These are phyloP conservation scores for Porites lobata DNA, from an alignment of 92 coral and sea anemone genomes.

Conservation along the genomic window DNA sequence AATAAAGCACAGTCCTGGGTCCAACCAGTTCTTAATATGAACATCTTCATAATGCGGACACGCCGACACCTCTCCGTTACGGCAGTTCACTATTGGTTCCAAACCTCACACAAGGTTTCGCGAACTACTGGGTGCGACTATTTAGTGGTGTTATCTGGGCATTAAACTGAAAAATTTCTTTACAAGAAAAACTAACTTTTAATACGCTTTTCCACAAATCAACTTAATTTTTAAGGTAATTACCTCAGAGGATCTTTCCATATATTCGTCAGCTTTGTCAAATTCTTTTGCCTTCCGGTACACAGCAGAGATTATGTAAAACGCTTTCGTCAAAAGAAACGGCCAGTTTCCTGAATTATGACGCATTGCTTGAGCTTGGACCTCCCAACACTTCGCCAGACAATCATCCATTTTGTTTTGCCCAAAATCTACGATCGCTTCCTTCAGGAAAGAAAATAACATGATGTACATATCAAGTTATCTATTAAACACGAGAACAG, in stretches of 20 bases:
- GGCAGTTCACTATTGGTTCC: too few species aligned
- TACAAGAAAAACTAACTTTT: too few species aligned
- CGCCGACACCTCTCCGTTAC: too few species aligned
- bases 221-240: background rate
- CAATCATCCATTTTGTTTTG: slow-evolving; percentile 76
- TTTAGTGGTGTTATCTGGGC: too few species aligned
- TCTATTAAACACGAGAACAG: background rate
- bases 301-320: slow-evolving; percentile 75
- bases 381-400: slow-evolving; percentile 42
- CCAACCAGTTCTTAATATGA: too few species aligned
- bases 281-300: slow-evolving; percentile 59
- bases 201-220: background rate
- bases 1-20: too few species aligned
- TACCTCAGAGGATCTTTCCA: slow-evolving; percentile 76
- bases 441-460: slow-evolving; percentile 33
- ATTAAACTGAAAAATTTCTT: too few species aligned
- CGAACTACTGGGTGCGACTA: too few species aligned
- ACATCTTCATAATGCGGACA: too few species aligned
- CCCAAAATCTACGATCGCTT: slow-evolving; percentile 64
- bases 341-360: slow-evolving; percentile 52
- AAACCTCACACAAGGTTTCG: too few species aligned
- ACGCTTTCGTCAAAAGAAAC: slow-evolving; percentile 63
- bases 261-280: slow-evolving; percentile 48
- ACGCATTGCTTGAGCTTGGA: slow-evolving; percentile 20
- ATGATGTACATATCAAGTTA: too few species aligned